Evolutionary conservation across 1,140 invertebrate species (phyloP), one percentile per base, ranked within the genome.

Genomic region (Drosophila sturtevanti): DNA sequence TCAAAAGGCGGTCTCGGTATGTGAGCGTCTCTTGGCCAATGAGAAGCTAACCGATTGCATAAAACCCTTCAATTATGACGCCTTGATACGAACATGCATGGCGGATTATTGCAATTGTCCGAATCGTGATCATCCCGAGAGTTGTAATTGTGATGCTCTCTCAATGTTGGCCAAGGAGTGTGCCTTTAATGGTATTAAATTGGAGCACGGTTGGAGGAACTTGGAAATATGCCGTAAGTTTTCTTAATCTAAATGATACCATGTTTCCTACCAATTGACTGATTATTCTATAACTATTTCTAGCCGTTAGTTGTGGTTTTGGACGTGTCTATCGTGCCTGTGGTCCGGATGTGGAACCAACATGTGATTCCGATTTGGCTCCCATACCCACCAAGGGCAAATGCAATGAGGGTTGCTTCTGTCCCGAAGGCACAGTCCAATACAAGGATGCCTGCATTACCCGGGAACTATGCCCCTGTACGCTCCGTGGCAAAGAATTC

Each of bases 321-420:
- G 95, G 95, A 9, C 94, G 94, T 69, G 91, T 96, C 0, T 97
- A 97, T 91, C 94, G 93, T 71, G 77, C 94, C 0, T 97, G 96
- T 84, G 95, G 94, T 0, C 95, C 94, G 0, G 92, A 93, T 59
- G 91, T 90, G 14, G 95, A 95, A 67, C 77, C 91, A 35, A 93
- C 93, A 0, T 95, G 95, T 72, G 93, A 93, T 5, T 91, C 93
- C 6, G 69, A 71, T 11, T 74, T 90, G 12, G 56, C 72, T 4
- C 12, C 58, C 0, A 35, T 61, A 41, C 31, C 92, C 71, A 91
- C 92, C 41, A 76, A 91, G n/a, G 76, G 74, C 0, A 91, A 92
- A 11, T 98, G 97, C 81, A 95, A 96, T 27, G 97, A 98, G 87
- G 97, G 97, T 5, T 98, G 97, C 89, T 97, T 96, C 92, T 98